These are phyloP conservation scores for Spodoptera frugiperda DNA, from an alignment of 1,140 invertebrate species.

Conservation along the genomic window DNA sequence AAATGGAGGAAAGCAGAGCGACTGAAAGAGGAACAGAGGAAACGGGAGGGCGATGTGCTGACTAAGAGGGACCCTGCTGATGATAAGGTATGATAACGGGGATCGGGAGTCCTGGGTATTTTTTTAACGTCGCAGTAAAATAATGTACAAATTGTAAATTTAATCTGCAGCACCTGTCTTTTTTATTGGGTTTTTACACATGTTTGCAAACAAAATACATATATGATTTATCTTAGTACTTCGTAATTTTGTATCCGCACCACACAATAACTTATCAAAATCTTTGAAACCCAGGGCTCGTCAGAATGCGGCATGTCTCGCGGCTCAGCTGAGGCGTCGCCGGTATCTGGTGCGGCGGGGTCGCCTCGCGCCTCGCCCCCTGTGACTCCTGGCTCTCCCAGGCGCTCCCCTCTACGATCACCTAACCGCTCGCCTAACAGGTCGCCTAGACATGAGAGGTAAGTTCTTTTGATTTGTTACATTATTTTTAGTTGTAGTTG, in stretches of 20 bases:
- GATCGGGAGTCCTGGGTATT: too few species aligned
- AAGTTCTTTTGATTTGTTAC: background rate
- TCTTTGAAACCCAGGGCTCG: constrained; percentile 64
- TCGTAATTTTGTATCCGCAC: too few species aligned
- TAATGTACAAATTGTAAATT: too few species aligned
- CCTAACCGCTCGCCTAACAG: constrained; percentile 72
- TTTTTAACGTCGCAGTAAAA: too few species aligned
- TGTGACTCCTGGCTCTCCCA: constrained; percentile 73
- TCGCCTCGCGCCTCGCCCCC: constrained; percentile 75
- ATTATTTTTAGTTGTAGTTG: background rate
- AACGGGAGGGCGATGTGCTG: constrained; percentile 90
- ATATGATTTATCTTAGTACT: too few species aligned
- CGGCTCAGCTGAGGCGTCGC: constrained; percentile 77
- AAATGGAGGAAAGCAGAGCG: constrained; percentile 97
- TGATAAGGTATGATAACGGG: constrained; percentile 68
- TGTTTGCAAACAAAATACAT: too few species aligned
- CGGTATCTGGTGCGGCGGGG: constrained; percentile 66
- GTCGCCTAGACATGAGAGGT: constrained; percentile 78
- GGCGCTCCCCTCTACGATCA: constrained; percentile 64
- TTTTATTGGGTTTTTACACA: too few species aligned
- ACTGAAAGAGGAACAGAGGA: constrained; percentile 95
- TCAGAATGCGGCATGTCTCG: constrained; percentile 81
- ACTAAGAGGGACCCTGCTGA: constrained; percentile 83
- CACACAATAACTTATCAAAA: too few species aligned
- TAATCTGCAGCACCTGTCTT: too few species aligned